Conservation (phyloP, 1,140 invertebrate species). For the Coboldia fuscipes region DNA sequence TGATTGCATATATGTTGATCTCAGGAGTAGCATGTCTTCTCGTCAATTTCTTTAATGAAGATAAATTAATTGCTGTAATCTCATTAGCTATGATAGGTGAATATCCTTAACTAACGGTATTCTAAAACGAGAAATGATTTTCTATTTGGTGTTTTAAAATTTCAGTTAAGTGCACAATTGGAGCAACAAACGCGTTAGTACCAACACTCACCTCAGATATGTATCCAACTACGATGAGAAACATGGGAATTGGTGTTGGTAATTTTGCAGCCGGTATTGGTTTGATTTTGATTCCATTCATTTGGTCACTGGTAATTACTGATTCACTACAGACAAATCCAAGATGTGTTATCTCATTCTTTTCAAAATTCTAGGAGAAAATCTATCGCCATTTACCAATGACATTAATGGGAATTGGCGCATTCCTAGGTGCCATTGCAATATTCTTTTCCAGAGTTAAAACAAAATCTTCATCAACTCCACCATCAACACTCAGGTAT, state of each 20-base stretch:
- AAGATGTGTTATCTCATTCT: background rate
- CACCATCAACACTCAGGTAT: no score
- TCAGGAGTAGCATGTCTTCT: slow-evolving; percentile 37
- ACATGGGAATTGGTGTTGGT: slow-evolving; percentile 44
- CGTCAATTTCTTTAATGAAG: slow-evolving; percentile 25
- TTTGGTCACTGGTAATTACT: slow-evolving; percentile 43
- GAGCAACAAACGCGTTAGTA: slow-evolving; percentile 43
- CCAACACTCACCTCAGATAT: slow-evolving; percentile 49
- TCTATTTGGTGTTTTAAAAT: background rate
- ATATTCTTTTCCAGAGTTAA: no score
- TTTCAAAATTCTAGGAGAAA: slow-evolving; percentile 10
- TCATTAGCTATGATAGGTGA: slow-evolving; percentile 29
- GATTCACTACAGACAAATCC: background rate
- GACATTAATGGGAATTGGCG: slow-evolving; percentile 32
- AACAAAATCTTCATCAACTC: no score
- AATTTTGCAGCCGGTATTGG: slow-evolving; percentile 46
- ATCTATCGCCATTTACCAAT: slow-evolving; percentile 32
- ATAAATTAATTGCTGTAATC: slow-evolving; percentile 23
- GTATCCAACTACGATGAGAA: slow-evolving; percentile 47
- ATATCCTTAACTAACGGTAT: background rate
- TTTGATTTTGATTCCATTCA: slow-evolving; percentile 41
- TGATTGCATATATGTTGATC: slow-evolving; percentile 35
- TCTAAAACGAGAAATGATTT: background rate
- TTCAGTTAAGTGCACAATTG: slow-evolving; percentile 28
- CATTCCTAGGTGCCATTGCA: slow-evolving; percentile 33